Evolutionary conservation across 2,113 vertebrate species (phyloP).

Genomic region (Ia io): DNA sequence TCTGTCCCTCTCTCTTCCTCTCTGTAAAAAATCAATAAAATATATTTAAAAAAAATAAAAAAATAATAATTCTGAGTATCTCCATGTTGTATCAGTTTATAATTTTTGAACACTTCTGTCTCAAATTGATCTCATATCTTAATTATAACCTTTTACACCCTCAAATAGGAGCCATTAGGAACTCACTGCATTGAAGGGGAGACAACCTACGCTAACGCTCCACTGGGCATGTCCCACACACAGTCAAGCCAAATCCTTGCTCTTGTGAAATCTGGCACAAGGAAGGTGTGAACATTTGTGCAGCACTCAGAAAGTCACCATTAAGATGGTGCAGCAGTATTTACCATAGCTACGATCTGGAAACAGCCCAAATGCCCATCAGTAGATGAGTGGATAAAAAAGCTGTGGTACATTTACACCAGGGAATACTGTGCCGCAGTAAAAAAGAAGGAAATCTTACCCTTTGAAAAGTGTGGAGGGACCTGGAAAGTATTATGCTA

Average conservation of each 20-base stretch:
- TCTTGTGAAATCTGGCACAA: neutral
- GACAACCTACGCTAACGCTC: neutral
- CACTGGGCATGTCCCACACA: neutral
- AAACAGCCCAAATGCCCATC: too few species aligned
- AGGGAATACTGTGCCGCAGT: too few species aligned
- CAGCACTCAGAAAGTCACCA: neutral
- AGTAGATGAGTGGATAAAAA: too few species aligned
- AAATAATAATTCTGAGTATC: neutral
- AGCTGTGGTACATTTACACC: too few species aligned
- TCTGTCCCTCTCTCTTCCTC: too few species aligned
- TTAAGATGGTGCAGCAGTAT: neutral
- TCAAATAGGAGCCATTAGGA: neutral
- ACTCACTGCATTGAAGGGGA: neutral
- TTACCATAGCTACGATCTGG: too few species aligned
- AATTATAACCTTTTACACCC: neutral
- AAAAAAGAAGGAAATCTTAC: too few species aligned
- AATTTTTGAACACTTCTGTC: neutral
- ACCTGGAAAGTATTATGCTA: too few species aligned
- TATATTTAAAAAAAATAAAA: too few species aligned
- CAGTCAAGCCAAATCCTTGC: neutral
- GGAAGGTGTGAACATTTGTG: constrained; percentile 1
- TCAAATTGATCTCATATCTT: neutral
- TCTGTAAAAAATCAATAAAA: too few species aligned
- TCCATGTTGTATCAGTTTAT: neutral
- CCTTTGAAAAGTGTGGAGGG: too few species aligned